A percentile compares a stretch with the other conserved stretches of the same genome.
Evolutionary conservation across 1,140 invertebrate species (phyloP).

Genomic region (Aricia agestis): DNA sequence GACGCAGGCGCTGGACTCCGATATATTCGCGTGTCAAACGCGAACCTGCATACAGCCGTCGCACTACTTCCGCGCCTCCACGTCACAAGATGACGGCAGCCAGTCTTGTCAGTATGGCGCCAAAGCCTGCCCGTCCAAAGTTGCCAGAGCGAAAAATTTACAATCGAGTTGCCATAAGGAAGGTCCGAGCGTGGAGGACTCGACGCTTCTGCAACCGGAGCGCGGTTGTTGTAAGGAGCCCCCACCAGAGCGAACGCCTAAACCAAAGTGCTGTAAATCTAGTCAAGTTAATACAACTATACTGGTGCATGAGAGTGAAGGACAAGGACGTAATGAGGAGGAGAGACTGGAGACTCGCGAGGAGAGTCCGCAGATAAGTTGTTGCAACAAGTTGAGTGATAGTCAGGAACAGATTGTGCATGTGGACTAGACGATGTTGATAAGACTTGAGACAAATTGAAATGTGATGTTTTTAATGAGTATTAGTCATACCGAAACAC

Average conservation of each 20-base stretch:
- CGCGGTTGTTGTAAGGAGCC: conserved; percentile 51
- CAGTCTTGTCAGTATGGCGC: conserved; percentile 53
- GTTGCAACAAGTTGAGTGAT: conserved; percentile 52
- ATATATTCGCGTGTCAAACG: conserved; percentile 58
- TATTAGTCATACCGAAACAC: neutral
- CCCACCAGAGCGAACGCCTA: conserved; percentile 37
- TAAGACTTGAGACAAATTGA: neutral
- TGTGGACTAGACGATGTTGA: neutral
- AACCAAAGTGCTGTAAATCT: conserved; percentile 45
- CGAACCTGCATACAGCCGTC: conserved; percentile 63
- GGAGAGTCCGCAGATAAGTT: conserved; percentile 55
- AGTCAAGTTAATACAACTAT: conserved; percentile 35
- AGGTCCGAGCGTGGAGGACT: conserved; percentile 55
- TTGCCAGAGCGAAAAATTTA: conserved; percentile 46
- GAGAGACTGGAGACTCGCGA: conserved; percentile 36
- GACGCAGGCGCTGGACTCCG: conserved; percentile 46
- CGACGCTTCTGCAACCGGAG: conserved; percentile 46
- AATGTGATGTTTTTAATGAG: conserved; percentile 1
- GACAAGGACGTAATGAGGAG: neutral
- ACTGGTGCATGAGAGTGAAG: conserved; percentile 38
- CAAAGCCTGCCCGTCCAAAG: conserved; percentile 55
- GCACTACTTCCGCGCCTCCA: conserved; percentile 52
- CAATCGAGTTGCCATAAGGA: conserved; percentile 45
- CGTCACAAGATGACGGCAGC: conserved; percentile 35
- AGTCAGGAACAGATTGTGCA: conserved; percentile 61